Evolutionary conservation across 2,113 vertebrate genomes (phyloP).

Genomic region (Xyliphius kryptos): DNA sequence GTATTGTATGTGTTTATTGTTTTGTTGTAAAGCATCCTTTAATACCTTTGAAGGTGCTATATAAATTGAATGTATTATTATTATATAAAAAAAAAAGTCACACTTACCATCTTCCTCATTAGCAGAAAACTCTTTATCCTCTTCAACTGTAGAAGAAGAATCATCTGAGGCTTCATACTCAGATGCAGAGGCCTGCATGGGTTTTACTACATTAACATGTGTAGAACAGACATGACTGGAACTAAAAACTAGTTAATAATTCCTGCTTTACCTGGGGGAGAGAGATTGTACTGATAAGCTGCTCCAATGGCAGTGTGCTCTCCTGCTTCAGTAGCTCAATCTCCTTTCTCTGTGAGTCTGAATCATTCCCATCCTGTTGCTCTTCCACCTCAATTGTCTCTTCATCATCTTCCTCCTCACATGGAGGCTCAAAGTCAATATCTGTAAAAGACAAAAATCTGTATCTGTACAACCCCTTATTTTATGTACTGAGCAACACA

Average conservation of each 20-base stretch:
- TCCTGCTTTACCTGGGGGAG: constrained; percentile 45
- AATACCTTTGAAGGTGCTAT: too few relatives aligned
- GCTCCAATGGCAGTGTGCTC: constrained; percentile 76
- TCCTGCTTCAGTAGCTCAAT: constrained; percentile 81
- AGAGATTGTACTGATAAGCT: constrained; percentile 76
- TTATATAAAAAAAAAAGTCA: too few relatives aligned
- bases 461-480: too few relatives aligned
- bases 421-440: constrained; percentile 82
- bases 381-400: constrained; percentile 88
- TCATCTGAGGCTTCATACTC: constrained; percentile 56
- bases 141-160: constrained; percentile 49
- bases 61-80: too few relatives aligned
- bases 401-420: constrained; percentile 85
- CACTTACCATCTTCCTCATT: constrained; percentile 82
- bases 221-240: constrained; percentile 18
- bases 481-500: too few relatives aligned
- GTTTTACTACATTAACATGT: constrained; percentile 2
- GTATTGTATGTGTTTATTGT: too few relatives aligned
- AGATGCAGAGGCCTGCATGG: constrained; percentile 47
- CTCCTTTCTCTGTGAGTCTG: constrained; percentile 76
- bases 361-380: constrained; percentile 82
- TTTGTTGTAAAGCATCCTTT: too few relatives aligned
- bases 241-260: neutral
- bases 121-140: constrained; percentile 79
- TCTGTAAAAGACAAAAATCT: too few relatives aligned